Evolutionary conservation across 2,888 invertebrate genomes (phyloP), one percentile per base, ranked within the genome.

Genomic region (Euplagia quadripunctaria): DNA sequence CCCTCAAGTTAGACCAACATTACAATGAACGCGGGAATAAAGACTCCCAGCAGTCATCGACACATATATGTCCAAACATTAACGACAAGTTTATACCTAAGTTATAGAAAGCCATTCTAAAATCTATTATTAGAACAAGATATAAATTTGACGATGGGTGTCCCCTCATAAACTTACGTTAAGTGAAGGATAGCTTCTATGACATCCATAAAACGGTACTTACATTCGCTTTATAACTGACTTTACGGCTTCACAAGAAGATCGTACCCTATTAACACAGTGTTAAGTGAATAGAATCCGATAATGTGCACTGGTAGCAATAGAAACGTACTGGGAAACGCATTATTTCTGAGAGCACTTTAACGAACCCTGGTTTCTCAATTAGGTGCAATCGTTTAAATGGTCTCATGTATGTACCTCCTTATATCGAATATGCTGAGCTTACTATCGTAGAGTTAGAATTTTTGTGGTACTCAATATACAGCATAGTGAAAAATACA

Each of bases 151-250:
- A 71, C 77, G 74, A 85, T 85, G 85, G 88, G 85, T 87, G 88
- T 88, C 88, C 85, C 82, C 81, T 83, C 87, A 84, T 89, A 89
- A 90, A 87, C 78, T 80, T 76, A 77, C 73, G 79, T 75, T 81
- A 82, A 87, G 83, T 86, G 86, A 86, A 85, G 85, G 85, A 83
- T 78, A 79, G 76, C 76, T 79, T 82, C 82, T 82, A 80, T 82
- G 81, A 84, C 85, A 83, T 83, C 87, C 87, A 87, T 92, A 90
- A 92, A 92, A 90, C 86, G 85, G 88, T 88, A 87, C 86, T 89
- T 79, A 89, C 83, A 86, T 84, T 86, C 85, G 76, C 86, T 87
- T 88, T 87, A 90, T 88, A 90, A 85, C 88, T 82, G 80, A 82
- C 81, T 93, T 93, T 91, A 93, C 87, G 88, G 87, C 82, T 85